Percentiles rank a stretch among this genome's conserved stretches.
These are phyloP conservation scores for Cepaea nemoralis DNA, from an alignment of 1,140 invertebrate species.

Conservation along the genomic window DNA sequence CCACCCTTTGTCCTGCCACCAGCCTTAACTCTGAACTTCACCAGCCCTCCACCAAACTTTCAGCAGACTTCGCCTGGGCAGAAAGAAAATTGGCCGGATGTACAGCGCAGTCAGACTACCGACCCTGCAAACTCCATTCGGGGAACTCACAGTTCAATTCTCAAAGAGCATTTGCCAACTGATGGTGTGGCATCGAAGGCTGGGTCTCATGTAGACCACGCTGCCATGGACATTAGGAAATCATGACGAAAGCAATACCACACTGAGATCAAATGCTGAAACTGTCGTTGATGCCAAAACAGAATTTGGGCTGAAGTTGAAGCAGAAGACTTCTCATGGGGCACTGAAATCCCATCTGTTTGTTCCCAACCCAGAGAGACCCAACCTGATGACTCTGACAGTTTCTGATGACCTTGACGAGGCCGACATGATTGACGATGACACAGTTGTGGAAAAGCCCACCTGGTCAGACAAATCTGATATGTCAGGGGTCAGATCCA, in stretches of 20 bases:
- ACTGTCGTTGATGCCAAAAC: constrained; percentile 22
- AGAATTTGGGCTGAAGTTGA: constrained; percentile 53
- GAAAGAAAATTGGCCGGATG: constrained; percentile 47
- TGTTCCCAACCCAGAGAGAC: constrained; percentile 46
- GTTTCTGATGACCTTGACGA: constrained; percentile 46
- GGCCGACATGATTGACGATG: constrained; percentile 42
- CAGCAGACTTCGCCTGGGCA: constrained; percentile 44
- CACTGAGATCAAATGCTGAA: neutral
- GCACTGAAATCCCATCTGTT: constrained; percentile 40
- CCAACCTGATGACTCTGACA: constrained; percentile 53
- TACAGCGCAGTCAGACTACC: neutral
- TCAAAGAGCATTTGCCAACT: constrained; percentile 48
- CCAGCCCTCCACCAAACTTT: constrained; percentile 27
- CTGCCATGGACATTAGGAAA: constrained; percentile 26
- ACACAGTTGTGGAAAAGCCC: constrained; percentile 29
- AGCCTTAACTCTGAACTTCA: neutral
- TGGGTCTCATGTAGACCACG: constrained; percentile 25
- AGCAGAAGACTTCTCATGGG: constrained; percentile 51
- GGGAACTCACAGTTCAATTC: constrained; percentile 47
- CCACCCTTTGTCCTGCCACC: constrained; percentile 21
- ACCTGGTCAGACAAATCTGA: constrained; percentile 26
- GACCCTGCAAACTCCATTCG: neutral
- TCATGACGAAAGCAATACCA: neutral
- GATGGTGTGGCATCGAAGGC: constrained; percentile 4
- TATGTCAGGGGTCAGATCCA: neutral